These are phyloP conservation scores for Caenorhabditis briggsae DNA, from an alignment of 1,140 invertebrate genomes.

Conservation along the genomic window DNA sequence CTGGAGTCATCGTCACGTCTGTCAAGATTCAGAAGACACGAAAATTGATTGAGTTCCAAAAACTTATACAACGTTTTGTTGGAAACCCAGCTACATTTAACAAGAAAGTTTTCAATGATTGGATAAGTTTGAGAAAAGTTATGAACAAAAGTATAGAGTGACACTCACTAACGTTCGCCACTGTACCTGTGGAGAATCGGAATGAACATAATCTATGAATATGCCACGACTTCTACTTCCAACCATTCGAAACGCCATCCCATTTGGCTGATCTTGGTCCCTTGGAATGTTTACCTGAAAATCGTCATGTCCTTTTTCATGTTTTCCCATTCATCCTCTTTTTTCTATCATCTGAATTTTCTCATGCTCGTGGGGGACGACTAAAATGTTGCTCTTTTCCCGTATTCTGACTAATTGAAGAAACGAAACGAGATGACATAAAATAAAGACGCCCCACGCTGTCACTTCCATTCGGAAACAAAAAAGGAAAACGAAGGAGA, in stretches of 20 bases:
- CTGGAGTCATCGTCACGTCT: no score
- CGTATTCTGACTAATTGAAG: background rate
- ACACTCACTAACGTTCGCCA: no score
- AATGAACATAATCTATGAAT: conserved; percentile 4
- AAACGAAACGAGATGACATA: background rate
- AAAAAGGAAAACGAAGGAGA: no score
- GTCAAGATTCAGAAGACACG: no score
- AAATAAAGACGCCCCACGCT: background rate
- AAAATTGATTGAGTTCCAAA: no score
- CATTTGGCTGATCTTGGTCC: conserved; percentile 14
- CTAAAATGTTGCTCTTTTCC: background rate
- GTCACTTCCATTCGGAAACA: background rate
- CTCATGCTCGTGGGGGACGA: background rate
- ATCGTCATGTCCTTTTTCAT: no score
- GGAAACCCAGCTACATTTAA: no score
- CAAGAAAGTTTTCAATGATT: no score
- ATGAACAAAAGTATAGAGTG: no score
- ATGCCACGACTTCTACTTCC: conserved; percentile 31
- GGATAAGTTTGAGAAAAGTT: no score
- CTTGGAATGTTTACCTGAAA: background rate
- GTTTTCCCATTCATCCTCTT: no score
- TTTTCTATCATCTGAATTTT: background rate
- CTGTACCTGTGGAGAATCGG: conserved; percentile 11
- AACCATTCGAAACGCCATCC: conserved; percentile 43
- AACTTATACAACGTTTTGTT: no score